Percentiles rank a stretch among this genome's conserved stretches.
These are phyloP conservation scores for Xiphophorus hellerii DNA, from an alignment of 2,113 vertebrate species.

Conservation along the genomic window DNA sequence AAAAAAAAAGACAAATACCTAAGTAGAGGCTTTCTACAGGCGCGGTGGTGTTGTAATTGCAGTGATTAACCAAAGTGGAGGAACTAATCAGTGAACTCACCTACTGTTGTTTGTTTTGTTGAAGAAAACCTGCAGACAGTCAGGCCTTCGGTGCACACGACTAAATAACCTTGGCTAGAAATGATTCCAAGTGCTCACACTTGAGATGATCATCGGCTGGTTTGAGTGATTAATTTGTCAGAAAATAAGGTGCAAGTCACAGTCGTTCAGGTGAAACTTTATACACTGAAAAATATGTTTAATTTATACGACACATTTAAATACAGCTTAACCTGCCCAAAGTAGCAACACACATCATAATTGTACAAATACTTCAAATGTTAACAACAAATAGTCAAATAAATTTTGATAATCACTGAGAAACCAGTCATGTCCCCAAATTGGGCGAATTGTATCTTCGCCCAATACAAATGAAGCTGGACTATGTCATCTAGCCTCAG, in stretches of 20 bases:
- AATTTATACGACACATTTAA: neutral
- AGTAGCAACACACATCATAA: too few relatives aligned
- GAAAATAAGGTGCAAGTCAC: neutral
- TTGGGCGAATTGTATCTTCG: too few relatives aligned
- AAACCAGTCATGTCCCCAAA: too few relatives aligned
- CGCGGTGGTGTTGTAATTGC: conserved; percentile 36
- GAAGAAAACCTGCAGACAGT: conserved; percentile 3
- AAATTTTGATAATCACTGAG: neutral
- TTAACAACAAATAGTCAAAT: neutral
- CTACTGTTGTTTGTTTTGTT: conserved; percentile 37
- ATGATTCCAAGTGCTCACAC: neutral
- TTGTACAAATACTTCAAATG: too few relatives aligned
- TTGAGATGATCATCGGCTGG: neutral
- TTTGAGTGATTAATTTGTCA: conserved; percentile 10
- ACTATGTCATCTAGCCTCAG: too few relatives aligned
- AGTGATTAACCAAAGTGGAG: conserved; percentile 47
- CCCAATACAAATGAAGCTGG: too few relatives aligned
- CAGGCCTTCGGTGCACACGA: conserved; percentile 1
- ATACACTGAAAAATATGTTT: neutral
- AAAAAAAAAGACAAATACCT: conserved; percentile 8
- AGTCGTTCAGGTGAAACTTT: neutral
- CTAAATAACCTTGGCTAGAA: conserved; percentile 7
- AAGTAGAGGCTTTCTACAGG: conserved; percentile 29
- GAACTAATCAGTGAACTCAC: conserved; percentile 47
- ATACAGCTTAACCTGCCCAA: neutral